phyloP scores from a whole-genome alignment of 2,888 invertebrate species.

The Polymixis lichenea region DNA sequence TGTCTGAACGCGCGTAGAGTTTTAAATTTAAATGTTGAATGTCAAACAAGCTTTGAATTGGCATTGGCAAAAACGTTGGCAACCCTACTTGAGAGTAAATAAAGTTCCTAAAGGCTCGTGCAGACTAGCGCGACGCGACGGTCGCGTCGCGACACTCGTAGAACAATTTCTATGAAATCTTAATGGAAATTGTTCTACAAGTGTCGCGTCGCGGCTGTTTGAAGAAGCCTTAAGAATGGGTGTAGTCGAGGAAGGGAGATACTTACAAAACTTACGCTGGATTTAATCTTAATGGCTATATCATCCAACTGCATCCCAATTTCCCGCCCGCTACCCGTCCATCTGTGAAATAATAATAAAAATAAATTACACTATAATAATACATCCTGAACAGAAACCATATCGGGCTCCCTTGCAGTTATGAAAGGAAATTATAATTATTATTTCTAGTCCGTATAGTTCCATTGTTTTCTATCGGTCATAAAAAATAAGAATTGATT shows the following conservation, averaged over 20 bases:
- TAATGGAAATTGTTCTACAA: too few relatives aligned
- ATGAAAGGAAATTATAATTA: not conserved
- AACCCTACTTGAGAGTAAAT: not conserved
- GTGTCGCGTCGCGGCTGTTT: too few relatives aligned
- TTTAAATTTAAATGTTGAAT: too few relatives aligned
- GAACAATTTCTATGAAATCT: too few relatives aligned
- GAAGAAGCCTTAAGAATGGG: not conserved
- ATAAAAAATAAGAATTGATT: not conserved
- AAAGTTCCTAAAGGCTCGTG: too few relatives aligned
- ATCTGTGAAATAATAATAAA: conserved; percentile 62
- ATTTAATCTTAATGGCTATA: conserved; percentile 69
- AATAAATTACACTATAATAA: not conserved
- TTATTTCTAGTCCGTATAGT: not conserved
- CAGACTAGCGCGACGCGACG: too few relatives aligned
- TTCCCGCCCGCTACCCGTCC: conserved; percentile 76
- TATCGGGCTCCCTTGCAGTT: not conserved
- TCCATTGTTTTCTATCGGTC: not conserved
- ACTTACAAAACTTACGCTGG: conserved; percentile 68
- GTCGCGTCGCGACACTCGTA: too few relatives aligned
- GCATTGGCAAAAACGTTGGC: too few relatives aligned
- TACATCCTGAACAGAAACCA: not conserved
- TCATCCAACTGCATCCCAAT: conserved; percentile 74
- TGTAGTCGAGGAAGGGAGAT: not conserved
- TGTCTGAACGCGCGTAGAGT: too few relatives aligned
- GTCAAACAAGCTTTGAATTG: too few relatives aligned